Evolutionary conservation across 2,113 vertebrate genomes (phyloP), one percentile per base, ranked within the genome.

Genomic region (Thermophis baileyi): DNA sequence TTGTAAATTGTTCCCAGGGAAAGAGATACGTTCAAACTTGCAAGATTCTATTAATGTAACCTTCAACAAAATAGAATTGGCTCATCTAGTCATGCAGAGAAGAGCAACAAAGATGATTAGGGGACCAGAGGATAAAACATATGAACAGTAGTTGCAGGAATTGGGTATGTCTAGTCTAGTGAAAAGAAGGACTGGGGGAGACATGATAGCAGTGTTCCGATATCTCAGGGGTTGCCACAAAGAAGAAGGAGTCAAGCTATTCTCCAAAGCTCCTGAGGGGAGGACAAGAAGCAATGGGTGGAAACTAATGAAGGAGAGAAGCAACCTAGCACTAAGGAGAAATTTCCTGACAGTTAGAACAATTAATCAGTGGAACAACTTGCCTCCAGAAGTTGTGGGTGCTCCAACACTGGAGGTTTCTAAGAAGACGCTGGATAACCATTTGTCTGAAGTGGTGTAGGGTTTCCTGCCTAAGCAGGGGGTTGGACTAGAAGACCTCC

Each of bases 221-320:
- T 5, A 30, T 30, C 3, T 63, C 0, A 63, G 3, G 27, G 3
- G 1, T 0, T 12, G 1, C 10, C 57, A 12, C 57, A 63, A 63
- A 63, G 27, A 30, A 63, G 27, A 63, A 3, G 57, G 27, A 1
- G 27, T 63, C 27, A 63, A 30, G 0, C 57, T 63, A 30, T 30
- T 63, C 11, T 63, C 57, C 57, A 63, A 63, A 63, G 57, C 27
- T 30, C 10, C 27, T 0, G 57, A 63, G 12, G 27, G 57, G n/a
- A n/a, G n/a, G n/a, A n/a, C n/a, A n/a, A n/a, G n/a, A n/a, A n/a
- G n/a, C n/a, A n/a, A n/a, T n/a, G n/a, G n/a, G n/a, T n/a, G n/a
- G n/a, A n/a, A n/a, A n/a, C n/a, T n/a, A n/a, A n/a, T n/a, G n/a
- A n/a, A n/a, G n/a, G n/a, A n/a, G n/a, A n/a, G n/a, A n/a, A n/a